phyloP scores from a whole-genome alignment of 1,140 invertebrate species.

The Archivesica marissinica region DNA sequence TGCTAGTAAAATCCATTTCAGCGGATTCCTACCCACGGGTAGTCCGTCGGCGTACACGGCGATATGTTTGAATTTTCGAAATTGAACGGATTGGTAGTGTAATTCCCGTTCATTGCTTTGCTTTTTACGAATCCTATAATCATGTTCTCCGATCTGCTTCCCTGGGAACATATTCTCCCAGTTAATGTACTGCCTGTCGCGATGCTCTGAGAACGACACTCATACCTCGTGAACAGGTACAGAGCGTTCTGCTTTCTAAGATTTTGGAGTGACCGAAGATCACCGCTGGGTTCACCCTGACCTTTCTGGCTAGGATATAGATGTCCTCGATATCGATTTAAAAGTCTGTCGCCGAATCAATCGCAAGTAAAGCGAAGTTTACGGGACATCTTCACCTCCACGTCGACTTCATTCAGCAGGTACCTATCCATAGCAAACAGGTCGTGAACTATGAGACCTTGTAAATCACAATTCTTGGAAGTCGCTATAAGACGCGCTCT shows the following conservation, averaged over 20 bases:
- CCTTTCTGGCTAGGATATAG: constrained; percentile 43
- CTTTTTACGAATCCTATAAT: constrained; percentile 50
- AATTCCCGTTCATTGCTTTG: constrained; percentile 24
- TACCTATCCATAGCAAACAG: constrained; percentile 38
- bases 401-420: constrained; percentile 50
- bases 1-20: constrained; percentile 40
- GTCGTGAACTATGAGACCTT: constrained; percentile 43
- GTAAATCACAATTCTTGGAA: constrained; percentile 48
- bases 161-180: constrained; percentile 56
- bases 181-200: constrained; percentile 30
- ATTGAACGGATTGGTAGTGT: constrained; percentile 39
- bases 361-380: constrained; percentile 9
- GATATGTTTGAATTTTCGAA: constrained; percentile 48
- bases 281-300: constrained; percentile 26
- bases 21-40: constrained; percentile 20
- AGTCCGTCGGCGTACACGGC: constrained; percentile 42
- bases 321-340: constrained; percentile 43
- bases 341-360: constrained; percentile 4
- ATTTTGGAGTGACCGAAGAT: constrained; percentile 47
- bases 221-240: constrained; percentile 11
- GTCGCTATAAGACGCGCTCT: background rate
- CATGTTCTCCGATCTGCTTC: constrained; percentile 10
- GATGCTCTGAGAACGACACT: constrained; percentile 52
- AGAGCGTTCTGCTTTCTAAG: constrained; percentile 29
- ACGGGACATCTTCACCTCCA: constrained; percentile 38